A percentile compares a stretch with the other conserved stretches of the same genome.
Evolutionary conservation across 2,113 vertebrate species (phyloP).

Genomic region (Microtus richardsoni): DNA sequence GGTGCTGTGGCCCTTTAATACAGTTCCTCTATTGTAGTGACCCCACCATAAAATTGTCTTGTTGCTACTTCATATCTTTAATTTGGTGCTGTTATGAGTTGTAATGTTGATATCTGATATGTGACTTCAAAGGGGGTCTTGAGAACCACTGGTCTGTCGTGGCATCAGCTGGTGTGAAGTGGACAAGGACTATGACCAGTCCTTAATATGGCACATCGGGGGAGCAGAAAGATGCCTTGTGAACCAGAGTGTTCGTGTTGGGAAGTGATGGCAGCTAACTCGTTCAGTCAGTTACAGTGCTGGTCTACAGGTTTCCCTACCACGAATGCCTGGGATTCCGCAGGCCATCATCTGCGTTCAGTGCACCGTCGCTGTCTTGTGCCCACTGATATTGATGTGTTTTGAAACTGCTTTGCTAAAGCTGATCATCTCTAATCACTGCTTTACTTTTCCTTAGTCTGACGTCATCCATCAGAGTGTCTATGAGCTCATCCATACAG

Average conservation of each 20-base stretch:
- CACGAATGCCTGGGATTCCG: neutral
- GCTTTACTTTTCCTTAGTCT: constrained; percentile 82
- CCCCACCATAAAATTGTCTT: neutral
- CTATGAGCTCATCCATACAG: constrained; percentile 92
- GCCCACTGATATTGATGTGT: neutral
- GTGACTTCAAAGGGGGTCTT: neutral
- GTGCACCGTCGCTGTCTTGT: neutral
- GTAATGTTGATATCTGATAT: neutral
- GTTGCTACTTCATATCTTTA: neutral
- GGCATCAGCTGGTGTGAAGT: neutral
- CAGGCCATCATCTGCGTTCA: neutral
- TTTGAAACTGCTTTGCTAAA: constrained; percentile 38
- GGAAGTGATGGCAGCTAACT: neutral
- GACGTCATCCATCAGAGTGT: constrained; percentile 94
- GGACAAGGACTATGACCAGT: neutral
- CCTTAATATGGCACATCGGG: neutral
- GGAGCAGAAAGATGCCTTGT: neutral
- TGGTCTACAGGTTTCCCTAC: neutral
- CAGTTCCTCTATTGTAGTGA: neutral
- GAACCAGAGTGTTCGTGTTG: neutral
- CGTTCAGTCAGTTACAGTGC: neutral
- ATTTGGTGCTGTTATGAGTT: neutral
- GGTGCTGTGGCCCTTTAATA: neutral
- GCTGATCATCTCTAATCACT: neutral
- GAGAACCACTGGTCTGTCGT: neutral